phyloP scores from a whole-genome alignment of 2,113 vertebrate genomes.

The Microcebus ravelobensis region DNA sequence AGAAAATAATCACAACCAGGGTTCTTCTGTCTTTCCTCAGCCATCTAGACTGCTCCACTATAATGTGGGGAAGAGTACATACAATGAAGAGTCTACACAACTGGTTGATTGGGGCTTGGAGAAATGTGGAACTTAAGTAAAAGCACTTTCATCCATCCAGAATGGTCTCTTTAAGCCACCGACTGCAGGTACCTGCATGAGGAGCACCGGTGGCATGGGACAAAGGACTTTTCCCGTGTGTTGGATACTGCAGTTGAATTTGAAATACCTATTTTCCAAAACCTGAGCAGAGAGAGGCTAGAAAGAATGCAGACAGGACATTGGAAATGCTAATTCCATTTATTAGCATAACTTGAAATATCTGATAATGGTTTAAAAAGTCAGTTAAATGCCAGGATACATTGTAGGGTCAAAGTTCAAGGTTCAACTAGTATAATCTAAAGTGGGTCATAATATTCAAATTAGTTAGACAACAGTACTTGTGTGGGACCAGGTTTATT shows the following conservation, averaged over 20 bases:
- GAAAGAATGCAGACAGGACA: background rate
- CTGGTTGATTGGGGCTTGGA: slow-evolving; percentile 1
- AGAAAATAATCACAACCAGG: background rate
- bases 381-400: background rate
- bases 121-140: background rate
- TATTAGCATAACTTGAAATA: slow-evolving; percentile 10
- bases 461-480: background rate
- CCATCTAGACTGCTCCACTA: background rate
- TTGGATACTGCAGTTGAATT: background rate
- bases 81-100: background rate
- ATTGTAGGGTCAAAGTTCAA: background rate
- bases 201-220: background rate
- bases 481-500: background rate
- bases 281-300: background rate
- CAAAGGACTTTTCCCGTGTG: background rate
- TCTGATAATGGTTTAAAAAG: background rate
- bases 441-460: background rate
- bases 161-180: background rate
- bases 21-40: background rate
- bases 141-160: background rate
- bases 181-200: background rate
- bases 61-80: background rate
- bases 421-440: background rate
- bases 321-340: background rate
- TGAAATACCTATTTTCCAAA: background rate